Evolutionary conservation across 2,113 vertebrate species (phyloP).

Genomic region (Rhinolophus sinicus): DNA sequence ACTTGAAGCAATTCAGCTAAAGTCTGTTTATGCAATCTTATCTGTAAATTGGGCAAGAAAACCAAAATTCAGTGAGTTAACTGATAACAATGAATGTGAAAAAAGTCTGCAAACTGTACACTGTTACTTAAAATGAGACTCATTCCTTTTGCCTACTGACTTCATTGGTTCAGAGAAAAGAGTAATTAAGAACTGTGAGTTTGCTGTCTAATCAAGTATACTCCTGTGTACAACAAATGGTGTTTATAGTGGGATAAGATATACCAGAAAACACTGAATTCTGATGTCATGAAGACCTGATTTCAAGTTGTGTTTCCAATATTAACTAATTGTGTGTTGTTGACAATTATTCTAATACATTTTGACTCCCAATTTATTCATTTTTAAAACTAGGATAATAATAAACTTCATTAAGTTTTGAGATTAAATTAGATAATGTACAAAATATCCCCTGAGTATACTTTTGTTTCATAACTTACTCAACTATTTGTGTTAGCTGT

Average conservation of each 20-base stretch:
- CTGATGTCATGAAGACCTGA: not conserved
- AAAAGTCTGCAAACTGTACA: not conserved
- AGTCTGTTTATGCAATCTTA: not conserved
- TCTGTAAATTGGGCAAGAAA: not conserved
- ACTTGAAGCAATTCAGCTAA: not conserved
- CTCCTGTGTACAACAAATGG: not conserved
- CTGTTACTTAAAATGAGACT: not conserved
- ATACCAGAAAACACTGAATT: not conserved
- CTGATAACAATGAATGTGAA: not conserved
- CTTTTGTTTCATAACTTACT: not conserved
- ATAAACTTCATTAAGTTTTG: not conserved
- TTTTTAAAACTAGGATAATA: not conserved
- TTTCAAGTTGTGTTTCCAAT: not conserved
- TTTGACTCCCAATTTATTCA: not conserved
- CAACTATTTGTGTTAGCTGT: not conserved
- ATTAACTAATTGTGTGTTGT: not conserved
- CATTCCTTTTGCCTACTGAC: not conserved
- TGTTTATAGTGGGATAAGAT: not conserved
- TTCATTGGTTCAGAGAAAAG: not conserved
- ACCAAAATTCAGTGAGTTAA: not conserved
- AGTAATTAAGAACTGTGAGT: not conserved
- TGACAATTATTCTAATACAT: not conserved
- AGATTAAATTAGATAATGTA: not conserved
- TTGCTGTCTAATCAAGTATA: not conserved
- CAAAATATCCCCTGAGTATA: not conserved